A percentile compares a stretch with the other conserved stretches of the same genome.
Evolutionary conservation across 2,888 invertebrate genomes (phyloP).

Genomic region (Epiperipatus broadwayi): DNA sequence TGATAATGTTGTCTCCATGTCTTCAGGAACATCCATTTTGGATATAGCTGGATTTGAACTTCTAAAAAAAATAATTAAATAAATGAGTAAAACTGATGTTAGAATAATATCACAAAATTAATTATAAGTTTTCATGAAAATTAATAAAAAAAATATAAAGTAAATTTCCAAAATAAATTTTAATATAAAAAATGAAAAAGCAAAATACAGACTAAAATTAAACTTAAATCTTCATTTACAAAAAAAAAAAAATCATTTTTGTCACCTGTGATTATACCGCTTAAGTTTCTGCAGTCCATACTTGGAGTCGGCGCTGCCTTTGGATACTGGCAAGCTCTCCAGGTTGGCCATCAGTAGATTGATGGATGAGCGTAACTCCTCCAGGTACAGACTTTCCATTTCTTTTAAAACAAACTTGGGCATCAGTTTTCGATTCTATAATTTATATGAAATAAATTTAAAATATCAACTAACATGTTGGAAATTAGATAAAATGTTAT

Average conservation of each 20-base stretch:
- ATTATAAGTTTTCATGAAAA: background rate
- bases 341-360: conserved; percentile 95
- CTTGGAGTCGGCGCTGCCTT: conserved; percentile 91
- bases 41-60: conserved; percentile 38
- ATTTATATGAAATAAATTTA: too few relatives aligned
- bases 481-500: background rate
- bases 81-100: background rate
- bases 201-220: too few relatives aligned
- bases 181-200: too few relatives aligned
- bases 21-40: conserved; percentile 66
- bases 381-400: conserved; percentile 97
- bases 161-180: too few relatives aligned
- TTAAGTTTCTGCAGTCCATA: conserved; percentile 93
- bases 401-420: conserved; percentile 99
- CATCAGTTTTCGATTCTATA: conserved; percentile 81
- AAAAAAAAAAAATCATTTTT: too few relatives aligned
- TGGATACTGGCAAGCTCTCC: conserved; percentile 94
- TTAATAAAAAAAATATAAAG: too few relatives aligned
- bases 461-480: background rate
- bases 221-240: too few relatives aligned
- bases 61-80: conserved; percentile 17
- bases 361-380: conserved; percentile 91
- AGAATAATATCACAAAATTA: background rate
- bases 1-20: conserved; percentile 81
- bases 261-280: conserved; percentile 94